Percentiles rank a stretch among this genome's conserved stretches.
phyloP scores from a whole-genome alignment of 2,113 vertebrate species.

The Mustelus asterias region DNA sequence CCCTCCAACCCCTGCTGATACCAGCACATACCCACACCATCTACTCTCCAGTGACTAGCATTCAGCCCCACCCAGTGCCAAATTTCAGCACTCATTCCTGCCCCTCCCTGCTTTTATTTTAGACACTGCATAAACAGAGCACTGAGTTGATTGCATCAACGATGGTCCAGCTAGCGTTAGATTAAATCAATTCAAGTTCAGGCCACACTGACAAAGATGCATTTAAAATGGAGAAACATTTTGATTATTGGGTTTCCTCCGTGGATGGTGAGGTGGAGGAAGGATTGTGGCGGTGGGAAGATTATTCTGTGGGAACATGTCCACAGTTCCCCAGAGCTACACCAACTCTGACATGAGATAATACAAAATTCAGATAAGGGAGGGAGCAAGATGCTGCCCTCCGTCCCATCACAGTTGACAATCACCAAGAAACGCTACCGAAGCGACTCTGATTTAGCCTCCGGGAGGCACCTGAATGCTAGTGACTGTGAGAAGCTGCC shows the following conservation, averaged over 20 bases:
- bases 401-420: background rate
- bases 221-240: background rate
- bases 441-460: background rate
- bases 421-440: background rate
- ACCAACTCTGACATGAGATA: background rate
- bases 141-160: background rate
- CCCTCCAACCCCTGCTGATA: background rate
- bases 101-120: background rate
- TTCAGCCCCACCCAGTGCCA: background rate
- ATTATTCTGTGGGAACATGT: background rate
- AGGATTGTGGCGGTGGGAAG: background rate
- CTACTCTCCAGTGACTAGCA: background rate
- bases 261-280: background rate
- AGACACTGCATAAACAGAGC: background rate
- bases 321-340: background rate
- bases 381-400: no score
- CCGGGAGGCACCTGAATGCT: background rate
- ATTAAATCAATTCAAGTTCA: no score
- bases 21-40: background rate
- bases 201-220: no score
- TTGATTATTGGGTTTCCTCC: background rate
- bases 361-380: no score
- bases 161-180: no score
- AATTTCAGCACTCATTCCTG: background rate
- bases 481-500: background rate